phyloP scores from a whole-genome alignment of 30 jellyfish, hydroid and myxozoan genomes.

The Chironex yamaguchii region DNA sequence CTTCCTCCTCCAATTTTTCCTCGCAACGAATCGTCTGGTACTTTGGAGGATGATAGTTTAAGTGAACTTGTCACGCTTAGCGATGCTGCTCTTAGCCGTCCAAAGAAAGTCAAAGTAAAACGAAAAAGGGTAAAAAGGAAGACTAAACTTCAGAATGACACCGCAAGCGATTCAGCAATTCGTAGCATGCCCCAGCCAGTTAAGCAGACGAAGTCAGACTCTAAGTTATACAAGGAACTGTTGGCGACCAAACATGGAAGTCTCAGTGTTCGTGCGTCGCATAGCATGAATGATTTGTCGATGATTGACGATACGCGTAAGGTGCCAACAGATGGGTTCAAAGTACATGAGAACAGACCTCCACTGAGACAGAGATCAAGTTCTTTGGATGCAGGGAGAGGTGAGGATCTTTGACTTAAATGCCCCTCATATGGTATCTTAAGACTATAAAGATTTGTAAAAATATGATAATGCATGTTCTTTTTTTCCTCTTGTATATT shows the following conservation, averaged over 20 bases:
- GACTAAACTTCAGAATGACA: constrained; percentile 10
- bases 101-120: constrained; percentile 7
- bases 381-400: constrained; percentile 87
- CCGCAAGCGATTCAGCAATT: constrained; percentile 54
- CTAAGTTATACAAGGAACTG: not conserved
- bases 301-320: constrained; percentile 31
- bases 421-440: too few species aligned
- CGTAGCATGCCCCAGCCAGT: not conserved
- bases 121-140: constrained; percentile 34
- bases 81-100: constrained; percentile 42
- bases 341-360: constrained; percentile 24
- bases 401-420: constrained; percentile 35
- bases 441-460: too few species aligned
- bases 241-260: not conserved
- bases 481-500: too few species aligned
- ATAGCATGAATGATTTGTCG: constrained; percentile 82
- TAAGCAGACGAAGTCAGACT: constrained; percentile 42
- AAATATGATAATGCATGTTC: too few species aligned
- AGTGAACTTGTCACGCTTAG: not conserved
- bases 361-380: constrained; percentile 78
- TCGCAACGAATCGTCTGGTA: not conserved
- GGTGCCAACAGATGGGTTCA: constrained; percentile 44
- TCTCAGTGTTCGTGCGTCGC: constrained; percentile 37
- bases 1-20: not conserved
- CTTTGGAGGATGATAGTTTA: not conserved